phyloP scores from a whole-genome alignment of 2,113 vertebrate genomes.

The Pelmatolapia mariae region DNA sequence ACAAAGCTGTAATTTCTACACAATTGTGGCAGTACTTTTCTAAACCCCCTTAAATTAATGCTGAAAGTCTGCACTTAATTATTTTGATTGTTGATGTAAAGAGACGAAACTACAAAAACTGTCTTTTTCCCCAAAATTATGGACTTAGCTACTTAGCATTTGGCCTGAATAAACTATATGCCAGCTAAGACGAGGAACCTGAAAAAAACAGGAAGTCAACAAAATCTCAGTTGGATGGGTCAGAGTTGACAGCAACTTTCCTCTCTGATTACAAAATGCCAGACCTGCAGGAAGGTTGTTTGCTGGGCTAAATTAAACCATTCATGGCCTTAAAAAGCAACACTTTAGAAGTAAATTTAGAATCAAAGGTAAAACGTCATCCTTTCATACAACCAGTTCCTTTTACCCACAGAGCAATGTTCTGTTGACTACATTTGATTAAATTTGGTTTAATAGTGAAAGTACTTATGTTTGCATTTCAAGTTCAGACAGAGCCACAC shows the following conservation, averaged over 20 bases:
- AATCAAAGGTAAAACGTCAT: not conserved
- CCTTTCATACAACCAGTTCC: not conserved
- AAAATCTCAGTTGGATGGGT: not conserved
- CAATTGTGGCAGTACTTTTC: not conserved
- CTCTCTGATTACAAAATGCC: not conserved
- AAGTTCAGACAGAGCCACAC: not conserved
- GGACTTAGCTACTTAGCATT: not conserved
- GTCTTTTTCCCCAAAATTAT: not conserved
- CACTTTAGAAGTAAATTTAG: not conserved
- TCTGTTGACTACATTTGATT: not conserved
- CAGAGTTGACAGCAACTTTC: not conserved
- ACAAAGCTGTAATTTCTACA: not conserved
- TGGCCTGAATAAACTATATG: not conserved
- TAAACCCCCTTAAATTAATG: not conserved
- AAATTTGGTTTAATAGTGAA: not conserved
- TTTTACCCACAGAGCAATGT: not conserved
- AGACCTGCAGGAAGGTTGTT: accelerated
- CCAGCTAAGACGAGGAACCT: not conserved
- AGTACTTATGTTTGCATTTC: not conserved
- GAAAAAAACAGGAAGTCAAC: not conserved
- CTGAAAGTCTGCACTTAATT: not conserved
- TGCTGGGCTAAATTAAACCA: not conserved
- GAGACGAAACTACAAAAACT: not conserved
- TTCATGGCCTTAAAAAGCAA: not conserved
- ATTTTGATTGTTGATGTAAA: not conserved